phyloP scores from a whole-genome alignment of 1,140 invertebrate genomes.

The Pseudomyrmex concolor region DNA sequence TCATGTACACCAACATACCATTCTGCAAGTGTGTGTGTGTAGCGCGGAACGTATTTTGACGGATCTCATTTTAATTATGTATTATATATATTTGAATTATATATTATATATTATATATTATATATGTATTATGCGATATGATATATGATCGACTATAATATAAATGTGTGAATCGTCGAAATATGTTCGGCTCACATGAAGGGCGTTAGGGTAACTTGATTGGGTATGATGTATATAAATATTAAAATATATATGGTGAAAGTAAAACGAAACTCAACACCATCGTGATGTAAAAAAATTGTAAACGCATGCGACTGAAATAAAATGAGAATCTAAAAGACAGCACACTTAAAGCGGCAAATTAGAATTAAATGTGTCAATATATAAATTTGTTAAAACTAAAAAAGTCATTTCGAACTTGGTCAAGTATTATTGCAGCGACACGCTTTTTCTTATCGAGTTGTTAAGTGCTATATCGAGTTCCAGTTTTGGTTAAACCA shows the following conservation, averaged over 20 bases:
- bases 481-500: conserved; percentile 12
- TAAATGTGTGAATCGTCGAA: conserved; percentile 75
- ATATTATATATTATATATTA: too few relatives aligned
- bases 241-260: conserved; percentile 63
- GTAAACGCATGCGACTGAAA: conserved; percentile 65
- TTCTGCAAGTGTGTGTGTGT: conserved; percentile 84
- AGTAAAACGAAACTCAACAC: conserved; percentile 68
- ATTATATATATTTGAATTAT: background rate
- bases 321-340: conserved; percentile 76
- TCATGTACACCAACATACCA: conserved; percentile 86
- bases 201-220: conserved; percentile 73
- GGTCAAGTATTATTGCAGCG: conserved; percentile 82
- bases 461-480: conserved; percentile 60
- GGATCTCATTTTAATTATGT: conserved; percentile 28
- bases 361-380: conserved; percentile 83
- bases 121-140: background rate
- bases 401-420: conserved; percentile 80
- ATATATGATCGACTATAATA: conserved; percentile 15
- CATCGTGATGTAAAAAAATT: conserved; percentile 59
- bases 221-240: conserved; percentile 75
- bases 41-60: conserved; percentile 80
- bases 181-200: conserved; percentile 76
- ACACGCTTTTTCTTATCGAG: conserved; percentile 14
- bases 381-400: conserved; percentile 78
- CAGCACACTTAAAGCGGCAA: conserved; percentile 85